Evolutionary conservation across 2,797 vertebrate species (phyloP), one percentile per base, ranked within the genome.

Genomic region (Holocentrus rufus): DNA sequence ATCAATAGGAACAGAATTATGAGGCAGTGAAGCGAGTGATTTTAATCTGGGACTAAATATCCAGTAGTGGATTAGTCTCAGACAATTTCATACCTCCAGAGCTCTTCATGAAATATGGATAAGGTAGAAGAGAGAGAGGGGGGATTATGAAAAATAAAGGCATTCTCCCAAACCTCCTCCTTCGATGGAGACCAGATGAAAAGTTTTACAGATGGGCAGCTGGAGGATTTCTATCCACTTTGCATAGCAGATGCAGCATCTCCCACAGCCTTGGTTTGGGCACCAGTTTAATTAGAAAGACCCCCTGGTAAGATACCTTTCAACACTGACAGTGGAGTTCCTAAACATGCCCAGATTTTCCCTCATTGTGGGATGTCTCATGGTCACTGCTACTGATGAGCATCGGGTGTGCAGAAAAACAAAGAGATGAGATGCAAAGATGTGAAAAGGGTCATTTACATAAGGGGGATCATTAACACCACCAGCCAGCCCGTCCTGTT

Each of bases 31-130:
- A 90, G 93, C 92, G 85, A 91, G 81, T 90, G 93, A 94, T 95
- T 95, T 94, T 94, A 95, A 95, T 95, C 94, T 94, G 92, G 87
- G 91, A 93, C 94, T 95, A 95, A 95, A 94, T 94, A 94, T 94
- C 93, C 92, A 92, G 90, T 86, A 92, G 94, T 93, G 93, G 93
- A 94, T 94, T 95, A 94, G 92, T 94, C 93, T 93, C 91, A 91
- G 85, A 92, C 78, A 92, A 92, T 93, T 93, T 93, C 92, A 91
- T 93, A 93, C 91, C 93, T 93, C 87, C 88, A 91, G 90, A 91
- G 88, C 85, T 84, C 90, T 90, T 94, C 93, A 94, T 94, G 93
- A 94, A 95, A 95, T 94, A 95, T 95, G 93, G 92, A 95, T 95
- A 92, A 94, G 91, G 83, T 70, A 78, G 76, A 59, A 75, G 62